Percentiles rank a stretch among this genome's conserved stretches.
These are phyloP conservation scores for Hafferia zeledoni DNA, from an alignment of 2,797 vertebrate species.

Conservation along the genomic window DNA sequence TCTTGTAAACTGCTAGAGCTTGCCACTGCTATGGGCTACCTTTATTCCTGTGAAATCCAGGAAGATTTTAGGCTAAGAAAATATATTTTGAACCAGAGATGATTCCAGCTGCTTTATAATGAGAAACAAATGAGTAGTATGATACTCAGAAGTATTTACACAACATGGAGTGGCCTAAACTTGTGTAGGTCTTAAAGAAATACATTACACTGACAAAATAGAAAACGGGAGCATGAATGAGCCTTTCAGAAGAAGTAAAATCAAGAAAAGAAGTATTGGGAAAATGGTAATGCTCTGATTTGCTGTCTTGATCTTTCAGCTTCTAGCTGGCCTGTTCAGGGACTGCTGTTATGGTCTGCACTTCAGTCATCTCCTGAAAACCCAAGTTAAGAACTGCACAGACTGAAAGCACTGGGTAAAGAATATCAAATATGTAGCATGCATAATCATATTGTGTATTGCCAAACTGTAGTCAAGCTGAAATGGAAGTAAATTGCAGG, in stretches of 20 bases:
- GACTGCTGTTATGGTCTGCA: not conserved
- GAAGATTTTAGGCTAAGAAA: not conserved
- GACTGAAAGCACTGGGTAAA: not conserved
- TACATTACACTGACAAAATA: not conserved
- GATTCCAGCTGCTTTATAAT: not conserved
- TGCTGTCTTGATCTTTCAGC: not conserved
- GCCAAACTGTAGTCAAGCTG: not conserved
- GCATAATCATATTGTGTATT: not conserved
- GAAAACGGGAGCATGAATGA: not conserved
- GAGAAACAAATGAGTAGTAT: not conserved
- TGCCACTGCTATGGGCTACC: not conserved
- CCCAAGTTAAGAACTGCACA: not conserved
- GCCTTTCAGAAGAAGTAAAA: not conserved
- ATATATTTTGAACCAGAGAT: not conserved
- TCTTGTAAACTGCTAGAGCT: not conserved
- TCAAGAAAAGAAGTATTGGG: not conserved
- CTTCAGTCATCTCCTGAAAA: not conserved
- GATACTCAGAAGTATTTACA: not conserved
- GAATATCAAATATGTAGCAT: not conserved
- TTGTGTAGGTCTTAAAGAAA: not conserved
- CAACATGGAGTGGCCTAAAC: not conserved
- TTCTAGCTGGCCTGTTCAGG: not conserved
- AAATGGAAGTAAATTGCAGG: not conserved
- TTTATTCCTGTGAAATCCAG: not conserved
- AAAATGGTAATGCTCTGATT: not conserved